phyloP scores from a whole-genome alignment of 2,113 vertebrate genomes.

The Caloenas nicobarica region DNA sequence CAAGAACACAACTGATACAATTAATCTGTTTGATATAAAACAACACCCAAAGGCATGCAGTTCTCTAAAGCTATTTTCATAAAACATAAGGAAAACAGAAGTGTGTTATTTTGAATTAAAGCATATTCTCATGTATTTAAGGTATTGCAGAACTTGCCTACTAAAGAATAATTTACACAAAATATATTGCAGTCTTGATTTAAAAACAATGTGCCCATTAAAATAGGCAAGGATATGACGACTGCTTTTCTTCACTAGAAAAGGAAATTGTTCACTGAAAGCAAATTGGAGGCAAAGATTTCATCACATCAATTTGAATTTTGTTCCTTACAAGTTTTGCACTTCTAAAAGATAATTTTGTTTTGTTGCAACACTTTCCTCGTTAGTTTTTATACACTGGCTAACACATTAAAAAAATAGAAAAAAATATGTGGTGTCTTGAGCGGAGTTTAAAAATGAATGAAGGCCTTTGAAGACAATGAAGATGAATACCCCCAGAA shows the following conservation, averaged over 20 bases:
- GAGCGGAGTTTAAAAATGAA: not conserved
- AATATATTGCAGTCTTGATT: not conserved
- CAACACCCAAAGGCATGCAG: not conserved
- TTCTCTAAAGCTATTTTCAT: not conserved
- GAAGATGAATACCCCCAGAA: not conserved
- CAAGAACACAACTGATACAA: not conserved
- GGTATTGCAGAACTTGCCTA: not conserved
- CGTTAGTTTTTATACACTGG: not conserved
- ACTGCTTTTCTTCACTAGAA: not conserved
- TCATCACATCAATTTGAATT: not conserved
- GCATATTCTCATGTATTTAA: not conserved
- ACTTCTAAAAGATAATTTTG: not conserved
- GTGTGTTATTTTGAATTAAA: not conserved
- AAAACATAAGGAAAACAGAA: not conserved
- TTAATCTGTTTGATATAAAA: not conserved
- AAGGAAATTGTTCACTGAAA: not conserved
- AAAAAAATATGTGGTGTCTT: not conserved
- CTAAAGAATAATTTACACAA: not conserved
- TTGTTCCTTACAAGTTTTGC: not conserved
- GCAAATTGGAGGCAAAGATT: not conserved
- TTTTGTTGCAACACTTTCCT: not conserved
- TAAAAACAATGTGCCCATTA: not conserved
- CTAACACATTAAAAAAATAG: not conserved
- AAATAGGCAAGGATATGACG: not conserved
- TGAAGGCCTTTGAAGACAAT: not conserved